These are phyloP conservation scores for Cyrtorhinus lividipennis DNA, from an alignment of 1,140 invertebrate species.

Conservation along the genomic window DNA sequence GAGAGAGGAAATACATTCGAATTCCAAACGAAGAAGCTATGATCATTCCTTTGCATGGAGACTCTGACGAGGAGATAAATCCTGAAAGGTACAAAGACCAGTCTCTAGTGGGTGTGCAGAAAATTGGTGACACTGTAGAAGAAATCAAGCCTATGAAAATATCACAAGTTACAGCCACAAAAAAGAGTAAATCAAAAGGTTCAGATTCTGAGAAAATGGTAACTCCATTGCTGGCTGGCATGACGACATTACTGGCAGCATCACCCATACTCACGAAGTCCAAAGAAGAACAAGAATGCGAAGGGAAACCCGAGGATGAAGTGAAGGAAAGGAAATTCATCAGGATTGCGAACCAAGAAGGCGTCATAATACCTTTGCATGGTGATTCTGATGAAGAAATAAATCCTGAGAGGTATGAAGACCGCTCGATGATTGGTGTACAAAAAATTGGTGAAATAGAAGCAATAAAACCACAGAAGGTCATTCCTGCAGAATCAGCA, in stretches of 20 bases:
- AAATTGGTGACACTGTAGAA: neutral
- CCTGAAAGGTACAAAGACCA: conserved; percentile 16
- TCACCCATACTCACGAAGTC: neutral
- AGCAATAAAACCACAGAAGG: neutral
- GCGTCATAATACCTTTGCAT: conserved; percentile 2
- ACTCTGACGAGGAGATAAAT: conserved; percentile 20
- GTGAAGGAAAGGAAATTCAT: neutral
- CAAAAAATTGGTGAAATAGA: conserved; percentile 19
- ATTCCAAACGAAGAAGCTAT: conserved; percentile 17
- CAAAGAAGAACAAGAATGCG: neutral
- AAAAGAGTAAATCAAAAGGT: neutral
- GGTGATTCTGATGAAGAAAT: conserved; percentile 2
- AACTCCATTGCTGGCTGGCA: neutral
- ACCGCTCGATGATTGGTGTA: neutral
- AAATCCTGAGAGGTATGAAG: neutral
- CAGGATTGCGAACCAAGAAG: neutral
- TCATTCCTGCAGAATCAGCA: neutral
- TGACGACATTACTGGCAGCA: neutral
- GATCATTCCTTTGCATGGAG: conserved; percentile 19
- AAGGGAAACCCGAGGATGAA: neutral
- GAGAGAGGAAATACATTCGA: conserved; percentile 7
- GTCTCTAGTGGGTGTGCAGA: neutral
- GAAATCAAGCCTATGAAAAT: neutral
- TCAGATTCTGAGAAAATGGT: neutral
- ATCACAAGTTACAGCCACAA: neutral